Evolutionary conservation across 2,797 vertebrate genomes (phyloP), one percentile per base, ranked within the genome.

Genomic region (Coccyzus lansbergi): DNA sequence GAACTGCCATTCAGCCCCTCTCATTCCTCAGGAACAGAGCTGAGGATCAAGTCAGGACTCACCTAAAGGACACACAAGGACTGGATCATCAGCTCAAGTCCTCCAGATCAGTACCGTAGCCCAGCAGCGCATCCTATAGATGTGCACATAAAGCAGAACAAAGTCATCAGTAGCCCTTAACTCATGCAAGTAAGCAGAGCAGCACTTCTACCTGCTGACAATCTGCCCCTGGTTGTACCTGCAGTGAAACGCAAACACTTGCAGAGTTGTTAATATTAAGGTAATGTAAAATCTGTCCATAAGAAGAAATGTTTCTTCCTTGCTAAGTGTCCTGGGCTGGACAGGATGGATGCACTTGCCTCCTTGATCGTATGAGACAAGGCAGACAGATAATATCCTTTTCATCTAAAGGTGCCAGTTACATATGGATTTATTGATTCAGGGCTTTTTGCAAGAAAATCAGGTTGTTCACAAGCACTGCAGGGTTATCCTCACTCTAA

Each of bases 401-500:
- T 92, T 65, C 46, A 74, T 75, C 46, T 67, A 53, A 82, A 92
- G 46, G 42, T 70, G 19, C 33, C 33, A 24, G 56, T 85, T 56
- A 58, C 55, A 38, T 74, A 38, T 74, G 49, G 74, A 64, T 94
- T 96, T 90, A 90, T 88, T 74, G 90, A 88, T 71, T 42, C 48
- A 12, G 1, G 11, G 19, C 76, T 85, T 90, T 56, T 80, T 76
- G 70, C 48, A 86, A 77, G 74, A 86, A 76, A 82, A 88, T 31
- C 34, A 40, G 52, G 33, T 36, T 26, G 42, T 68, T 79, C 53
- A 53, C 4, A 3, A 75, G 26, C 72, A 42, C 24, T 34, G 49
- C 12, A 28, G 46, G 76, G 53, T 31, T 75, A 52, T 26, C 31
- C 87, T 86, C 88, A 26, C 68, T 77, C 63, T 60, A 48, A 86